Conservation (phyloP, 2,888 invertebrate genomes). For the Hirtodrosophila alboralis region DNA sequence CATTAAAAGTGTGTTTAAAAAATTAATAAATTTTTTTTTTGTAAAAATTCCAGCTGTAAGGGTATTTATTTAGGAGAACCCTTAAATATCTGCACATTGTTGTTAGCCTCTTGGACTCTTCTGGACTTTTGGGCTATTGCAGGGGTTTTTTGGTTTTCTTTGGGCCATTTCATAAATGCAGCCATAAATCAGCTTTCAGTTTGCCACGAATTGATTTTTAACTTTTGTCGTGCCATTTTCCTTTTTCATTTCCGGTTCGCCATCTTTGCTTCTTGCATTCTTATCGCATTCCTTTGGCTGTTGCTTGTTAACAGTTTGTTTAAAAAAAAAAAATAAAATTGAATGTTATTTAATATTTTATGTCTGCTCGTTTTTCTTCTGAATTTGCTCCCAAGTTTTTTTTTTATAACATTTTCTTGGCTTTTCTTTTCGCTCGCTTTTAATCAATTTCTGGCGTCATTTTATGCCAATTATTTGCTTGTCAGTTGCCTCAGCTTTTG, state of each 20-base stretch:
- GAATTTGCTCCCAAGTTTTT: conserved; percentile 7
- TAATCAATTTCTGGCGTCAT: conserved; percentile 74
- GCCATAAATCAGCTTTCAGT: conserved; percentile 80
- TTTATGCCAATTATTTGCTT: conserved; percentile 70
- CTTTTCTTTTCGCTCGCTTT: conserved; percentile 36
- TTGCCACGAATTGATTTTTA: conserved; percentile 80
- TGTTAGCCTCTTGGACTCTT: too few species aligned
- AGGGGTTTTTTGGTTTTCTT: conserved; percentile 27
- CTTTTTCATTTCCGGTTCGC: conserved; percentile 65
- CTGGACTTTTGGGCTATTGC: conserved; percentile 29
- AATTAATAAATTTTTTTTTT: too few species aligned
- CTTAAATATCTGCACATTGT: too few species aligned
- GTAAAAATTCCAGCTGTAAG: too few species aligned
- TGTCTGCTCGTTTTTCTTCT: conserved; percentile 31
- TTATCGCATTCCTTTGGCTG: conserved; percentile 69
- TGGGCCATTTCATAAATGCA: conserved; percentile 76
- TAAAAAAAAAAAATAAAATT: conserved; percentile 18
- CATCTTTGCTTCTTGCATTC: conserved; percentile 39
- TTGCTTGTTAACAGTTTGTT: conserved; percentile 65
- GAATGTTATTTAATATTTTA: conserved; percentile 72
- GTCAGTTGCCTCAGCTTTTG: conserved; percentile 32
- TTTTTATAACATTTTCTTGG: conserved; percentile 8
- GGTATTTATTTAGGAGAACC: too few species aligned
- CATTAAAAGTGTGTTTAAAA: too few species aligned
- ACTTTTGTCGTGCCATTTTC: conserved; percentile 66